Base-by-base conservation (phyloP, 2,888 invertebrate species). In the Ommatoiulus sabulosus region DNA sequence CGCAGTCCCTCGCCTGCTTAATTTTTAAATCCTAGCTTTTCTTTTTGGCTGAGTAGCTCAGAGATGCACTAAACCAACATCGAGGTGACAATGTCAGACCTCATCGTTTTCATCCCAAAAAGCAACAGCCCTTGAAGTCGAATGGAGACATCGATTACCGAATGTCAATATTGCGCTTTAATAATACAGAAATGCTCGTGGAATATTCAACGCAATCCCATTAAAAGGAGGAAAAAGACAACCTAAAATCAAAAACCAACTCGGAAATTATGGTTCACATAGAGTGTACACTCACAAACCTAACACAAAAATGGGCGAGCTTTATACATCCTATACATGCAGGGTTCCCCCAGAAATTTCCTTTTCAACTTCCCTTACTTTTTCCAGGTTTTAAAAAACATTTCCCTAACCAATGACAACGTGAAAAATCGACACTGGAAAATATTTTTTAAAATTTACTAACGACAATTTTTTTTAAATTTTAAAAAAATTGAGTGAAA, bases 71-170 rank as follows among this genome's bases (percentile, higher is more conserved):
- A 43, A 84, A 10, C 35, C 24, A 43, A 24, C 24, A 84, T 84
- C 43, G 84, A 84, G 24, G 43, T 84, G 84, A 84, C 84, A 84
- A 84, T 43, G 84, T 84, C 84, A 84, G 24, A 84, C 43, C 84
- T 84, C 84, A 84, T 84, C 43, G 35, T 17, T 43, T 84, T 84
- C 84, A 84, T 6, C 84, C n/a, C 8, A 24, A 84, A 84, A 84
- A 84, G 84, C 43, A 84, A 17, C 20, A 84, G 43, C 84, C 43
- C 84, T 84, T 84, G 84, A 84, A 43, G 84, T 35, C 84, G 43
- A 84, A 84, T 35, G 43, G n/a, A 84, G 43, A 84, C 84, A 84
- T 84, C 84, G 24, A 84, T 84, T 84, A 84, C 84, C 7, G 35
- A 84, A 35, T 52, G 52, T 52, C 52, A 52, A 52, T 52, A 52